phyloP scores from a whole-genome alignment of 2,888 invertebrate genomes.

The Azorinus chamasolen region DNA sequence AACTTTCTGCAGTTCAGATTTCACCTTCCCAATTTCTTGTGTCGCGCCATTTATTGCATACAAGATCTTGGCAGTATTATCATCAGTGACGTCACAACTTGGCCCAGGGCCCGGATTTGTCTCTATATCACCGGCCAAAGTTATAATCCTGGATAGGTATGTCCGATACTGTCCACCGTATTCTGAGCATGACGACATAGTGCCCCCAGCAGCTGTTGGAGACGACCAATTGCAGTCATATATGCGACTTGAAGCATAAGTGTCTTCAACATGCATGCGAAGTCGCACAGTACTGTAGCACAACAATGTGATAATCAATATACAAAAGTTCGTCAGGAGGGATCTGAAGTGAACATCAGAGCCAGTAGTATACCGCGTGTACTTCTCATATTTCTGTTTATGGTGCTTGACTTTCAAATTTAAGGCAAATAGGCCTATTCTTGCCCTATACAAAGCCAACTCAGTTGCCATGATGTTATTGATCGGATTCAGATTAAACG shows the following conservation, averaged over 20 bases:
- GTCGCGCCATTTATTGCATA: background rate
- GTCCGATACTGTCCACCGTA: background rate
- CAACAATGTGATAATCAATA: background rate
- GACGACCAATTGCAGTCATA: background rate
- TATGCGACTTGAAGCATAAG: background rate
- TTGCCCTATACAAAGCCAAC: background rate
- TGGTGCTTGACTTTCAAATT: background rate
- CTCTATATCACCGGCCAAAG: background rate
- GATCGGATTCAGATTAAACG: too few relatives aligned
- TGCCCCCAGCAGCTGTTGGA: too few relatives aligned
- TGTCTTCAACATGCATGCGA: background rate
- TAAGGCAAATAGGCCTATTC: slow-evolving; percentile 1
- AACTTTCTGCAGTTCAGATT: too few relatives aligned
- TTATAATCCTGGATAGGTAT: background rate
- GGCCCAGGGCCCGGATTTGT: background rate
- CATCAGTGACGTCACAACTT: background rate
- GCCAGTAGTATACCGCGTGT: background rate
- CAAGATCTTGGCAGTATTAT: background rate
- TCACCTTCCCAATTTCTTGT: too few relatives aligned
- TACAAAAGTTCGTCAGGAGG: background rate
- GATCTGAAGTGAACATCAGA: background rate
- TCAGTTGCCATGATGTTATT: too few relatives aligned
- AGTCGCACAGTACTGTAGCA: background rate
- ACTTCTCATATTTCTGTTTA: background rate
- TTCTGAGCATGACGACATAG: background rate